Base-by-base conservation (phyloP, 2,113 vertebrate genomes). In the Talpa occidentalis region DNA sequence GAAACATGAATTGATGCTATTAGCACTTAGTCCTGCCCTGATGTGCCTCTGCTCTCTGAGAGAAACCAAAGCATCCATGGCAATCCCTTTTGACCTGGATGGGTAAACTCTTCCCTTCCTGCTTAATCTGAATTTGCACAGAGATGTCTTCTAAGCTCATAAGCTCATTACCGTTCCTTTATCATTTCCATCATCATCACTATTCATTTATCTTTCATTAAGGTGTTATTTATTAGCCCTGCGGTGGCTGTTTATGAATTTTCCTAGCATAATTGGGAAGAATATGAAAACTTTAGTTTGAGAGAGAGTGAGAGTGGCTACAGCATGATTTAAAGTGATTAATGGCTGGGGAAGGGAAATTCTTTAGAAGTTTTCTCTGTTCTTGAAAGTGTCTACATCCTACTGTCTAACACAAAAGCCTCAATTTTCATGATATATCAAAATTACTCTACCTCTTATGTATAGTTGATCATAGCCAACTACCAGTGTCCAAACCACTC, bases 141-240 rank as follows among this genome's bases (percentile, higher is more conserved):
- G 37, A 79, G 62, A 11, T 7, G 2, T 9, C 70, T 62, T 81
- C 66, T 26, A 14, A 59, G 66, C 37, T 12, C 7, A 6, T 26
- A 14, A 59, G 66, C 37, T 12, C 7, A 6, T 69, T 26, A 35
- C 52, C 64, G 77, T 78, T 35, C 35, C 91, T 88, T 64, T 35
- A 6, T 64, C 44, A 22, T 28, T 70, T 28, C 52, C 73, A 37
- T 54, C 84, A 24, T 74, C 86, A 28, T 40, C 79, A 16, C 84
- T 67, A 47, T 85, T 89, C 85, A n/a, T 74, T 84, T 88, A 70
- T 28, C 30, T 93, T 94, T 15, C 17, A 6, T 59, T 54, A 67
- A 66, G 47, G 24, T 67, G 59, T 88, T 79, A 26, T 88, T 81
- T 81, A 80, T 84, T 56, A 94, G 69, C 64, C 56, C 44, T 19